Evolutionary conservation across 2,888 invertebrate genomes (phyloP).

Genomic region (Hesperia comma): DNA sequence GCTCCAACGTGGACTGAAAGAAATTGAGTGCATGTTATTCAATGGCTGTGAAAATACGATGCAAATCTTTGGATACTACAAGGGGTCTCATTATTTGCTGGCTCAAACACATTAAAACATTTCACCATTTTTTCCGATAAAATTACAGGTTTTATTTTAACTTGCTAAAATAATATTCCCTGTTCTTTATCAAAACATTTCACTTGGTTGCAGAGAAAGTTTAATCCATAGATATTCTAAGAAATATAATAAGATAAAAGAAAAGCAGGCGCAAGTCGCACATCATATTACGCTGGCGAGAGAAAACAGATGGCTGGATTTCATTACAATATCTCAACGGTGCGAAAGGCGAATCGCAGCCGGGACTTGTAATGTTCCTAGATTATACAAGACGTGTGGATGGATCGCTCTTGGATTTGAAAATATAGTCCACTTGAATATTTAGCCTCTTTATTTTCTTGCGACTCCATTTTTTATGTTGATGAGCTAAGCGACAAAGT

Average conservation of each 20-base stretch:
- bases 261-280: slow-evolving; percentile 64
- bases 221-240: slow-evolving; percentile 32
- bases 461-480: slow-evolving; percentile 30
- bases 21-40: no score
- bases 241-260: slow-evolving; percentile 50
- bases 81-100: no score
- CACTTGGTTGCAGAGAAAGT: slow-evolving; percentile 15
- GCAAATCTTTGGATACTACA: no score
- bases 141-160: background rate
- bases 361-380: slow-evolving; percentile 67
- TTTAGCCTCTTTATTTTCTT: slow-evolving; percentile 32
- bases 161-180: slow-evolving; percentile 13
- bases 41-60: no score
- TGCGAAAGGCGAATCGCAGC: slow-evolving; percentile 71
- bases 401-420: slow-evolving; percentile 53
- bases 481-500: slow-evolving; percentile 14
- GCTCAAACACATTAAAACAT: no score
- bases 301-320: slow-evolving; percentile 80
- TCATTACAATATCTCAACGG: slow-evolving; percentile 78
- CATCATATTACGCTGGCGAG: slow-evolving; percentile 69
- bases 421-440: slow-evolving; percentile 49
- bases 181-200: slow-evolving; percentile 20
- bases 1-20: no score
- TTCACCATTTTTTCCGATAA: no score
- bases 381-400: slow-evolving; percentile 70